These are phyloP conservation scores for Tetanocera ferruginea DNA, from an alignment of 2,888 invertebrate species.

Conservation along the genomic window DNA sequence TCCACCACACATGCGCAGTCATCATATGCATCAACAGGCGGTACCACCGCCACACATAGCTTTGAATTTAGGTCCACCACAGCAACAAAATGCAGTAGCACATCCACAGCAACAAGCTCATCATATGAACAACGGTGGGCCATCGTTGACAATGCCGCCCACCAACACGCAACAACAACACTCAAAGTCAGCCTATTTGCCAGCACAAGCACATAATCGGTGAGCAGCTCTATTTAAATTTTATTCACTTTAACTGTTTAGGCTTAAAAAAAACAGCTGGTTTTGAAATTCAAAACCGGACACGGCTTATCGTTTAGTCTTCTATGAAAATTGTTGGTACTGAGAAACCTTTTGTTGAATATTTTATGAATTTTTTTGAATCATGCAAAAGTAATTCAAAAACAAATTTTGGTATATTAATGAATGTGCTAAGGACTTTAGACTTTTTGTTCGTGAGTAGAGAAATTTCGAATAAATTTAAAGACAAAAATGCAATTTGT, in stretches of 20 bases:
- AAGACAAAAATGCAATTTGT: too few relatives aligned
- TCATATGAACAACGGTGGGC: constrained; percentile 23
- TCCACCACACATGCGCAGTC: constrained; percentile 40
- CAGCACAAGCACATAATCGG: constrained; percentile 6
- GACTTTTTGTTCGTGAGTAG: too few relatives aligned
- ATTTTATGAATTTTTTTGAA: too few relatives aligned
- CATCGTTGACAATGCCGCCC: not conserved
- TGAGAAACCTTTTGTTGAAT: too few relatives aligned
- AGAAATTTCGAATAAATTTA: too few relatives aligned
- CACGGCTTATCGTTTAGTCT: too few relatives aligned
- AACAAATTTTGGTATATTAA: too few relatives aligned
- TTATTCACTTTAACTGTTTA: not conserved
- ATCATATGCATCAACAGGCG: constrained; percentile 38
- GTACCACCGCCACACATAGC: constrained; percentile 4
- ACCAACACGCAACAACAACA: constrained; percentile 13
- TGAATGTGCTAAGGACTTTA: too few relatives aligned
- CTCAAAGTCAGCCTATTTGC: constrained; percentile 20
- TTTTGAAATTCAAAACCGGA: too few relatives aligned
- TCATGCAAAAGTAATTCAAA: too few relatives aligned
- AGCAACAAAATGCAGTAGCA: constrained; percentile 13
- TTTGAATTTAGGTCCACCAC: constrained; percentile 25
- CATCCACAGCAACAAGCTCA: constrained; percentile 19
- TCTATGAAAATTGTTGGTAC: too few relatives aligned
- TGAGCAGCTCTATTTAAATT: not conserved
- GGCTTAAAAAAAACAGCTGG: too few relatives aligned